Evolutionary conservation across 2,797 vertebrate species (phyloP).

Genomic region (Manis pentadactyla): DNA sequence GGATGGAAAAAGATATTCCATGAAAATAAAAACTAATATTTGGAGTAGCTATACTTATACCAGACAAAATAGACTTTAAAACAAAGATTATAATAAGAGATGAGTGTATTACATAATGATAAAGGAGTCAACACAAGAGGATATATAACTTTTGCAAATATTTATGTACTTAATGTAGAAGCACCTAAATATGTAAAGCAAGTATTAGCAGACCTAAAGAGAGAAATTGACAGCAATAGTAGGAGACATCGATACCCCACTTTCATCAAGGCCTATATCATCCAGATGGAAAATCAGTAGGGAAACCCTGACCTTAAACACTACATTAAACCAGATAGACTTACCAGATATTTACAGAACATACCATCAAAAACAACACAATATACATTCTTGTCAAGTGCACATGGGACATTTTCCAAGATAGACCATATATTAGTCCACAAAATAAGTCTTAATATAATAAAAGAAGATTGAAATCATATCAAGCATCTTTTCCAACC

Average conservation of each 20-base stretch:
- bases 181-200: neutral
- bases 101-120: neutral
- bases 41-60: neutral
- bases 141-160: neutral
- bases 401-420: neutral
- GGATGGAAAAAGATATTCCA: too few species aligned
- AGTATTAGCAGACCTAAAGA: neutral
- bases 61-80: neutral
- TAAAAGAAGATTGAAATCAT: neutral
- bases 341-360: neutral
- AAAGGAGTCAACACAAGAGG: neutral
- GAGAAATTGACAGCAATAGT: neutral
- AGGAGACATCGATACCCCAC: neutral
- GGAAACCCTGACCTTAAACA: neutral
- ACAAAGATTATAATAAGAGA: neutral
- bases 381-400: neutral
- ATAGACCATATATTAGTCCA: neutral
- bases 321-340: neutral
- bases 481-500: neutral
- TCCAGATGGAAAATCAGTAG: neutral
- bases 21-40: neutral
- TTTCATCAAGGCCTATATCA: neutral
- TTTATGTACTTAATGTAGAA: neutral
- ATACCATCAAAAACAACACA: neutral
- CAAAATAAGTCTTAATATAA: neutral